Base-by-base conservation (phyloP, 1,140 invertebrate genomes). In the Schmidtea mediterranea region DNA sequence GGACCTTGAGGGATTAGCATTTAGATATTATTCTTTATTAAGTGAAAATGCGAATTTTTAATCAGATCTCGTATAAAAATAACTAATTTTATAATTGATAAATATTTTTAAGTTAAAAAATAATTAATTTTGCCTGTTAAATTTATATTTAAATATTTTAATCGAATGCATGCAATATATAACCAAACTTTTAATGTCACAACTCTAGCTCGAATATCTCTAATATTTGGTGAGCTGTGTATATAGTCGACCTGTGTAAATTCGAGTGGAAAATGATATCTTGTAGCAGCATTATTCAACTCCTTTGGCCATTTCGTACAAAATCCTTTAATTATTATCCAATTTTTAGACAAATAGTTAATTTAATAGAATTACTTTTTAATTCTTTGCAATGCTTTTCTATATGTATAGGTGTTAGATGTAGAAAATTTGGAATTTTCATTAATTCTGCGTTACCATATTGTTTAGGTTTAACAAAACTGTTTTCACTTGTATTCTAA, bases 341-440 rank as follows among this genome's bases (percentile, higher is more conserved):
- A 32, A 32, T 32, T 3, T 32, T 32, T 9, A 12, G 19, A 43
- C 18, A 18, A n/a, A 10, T 43, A n/a, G 10, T 32, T 6, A 32
- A 6, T 32, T 3, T 32, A 10, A 32, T 6, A 32, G 38, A 52
- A 54, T 55, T 61, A 75, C 72, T 73, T 68, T 89, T 89, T 5
- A 97, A 62, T 0, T 80, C 84, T 58, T 79, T 75, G 59, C 89
- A 95, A 53, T 97, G 90, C 56, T 74, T 74, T 57, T 79, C 74
- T 12, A 98, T 76, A 1, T 82, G 84, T 13, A 78, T 77, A 9
- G 86, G 86, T 6, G 90, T 92, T 13, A 97, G 68, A 69, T 98
- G 90, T 0, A 98, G 68, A 64, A 98, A 97, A 66, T 97, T 97
- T 1, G 89, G 87, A 43, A 97, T 86, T 71, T 97, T 98, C 77